Conservation (phyloP, 2,888 invertebrate genomes). For the Lutraria lutraria region DNA sequence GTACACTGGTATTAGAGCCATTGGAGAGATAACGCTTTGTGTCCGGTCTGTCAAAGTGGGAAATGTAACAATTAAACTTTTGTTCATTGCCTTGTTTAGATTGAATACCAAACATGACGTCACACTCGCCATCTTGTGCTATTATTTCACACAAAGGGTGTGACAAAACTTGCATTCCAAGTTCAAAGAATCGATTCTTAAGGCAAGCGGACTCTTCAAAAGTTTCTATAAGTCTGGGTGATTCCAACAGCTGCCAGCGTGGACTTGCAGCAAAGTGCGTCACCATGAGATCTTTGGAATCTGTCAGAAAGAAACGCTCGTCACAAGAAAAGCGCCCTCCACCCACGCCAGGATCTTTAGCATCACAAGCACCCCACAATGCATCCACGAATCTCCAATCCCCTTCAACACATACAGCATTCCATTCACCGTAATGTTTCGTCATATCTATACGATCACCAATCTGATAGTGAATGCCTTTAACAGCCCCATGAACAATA, state of each 20-base stretch:
- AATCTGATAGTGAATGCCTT: slow-evolving; percentile 79
- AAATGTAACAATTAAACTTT: slow-evolving; percentile 79
- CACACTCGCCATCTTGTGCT: slow-evolving; percentile 77
- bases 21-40: slow-evolving; percentile 67
- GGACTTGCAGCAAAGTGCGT: slow-evolving; percentile 81
- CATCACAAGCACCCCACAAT: slow-evolving; percentile 76
- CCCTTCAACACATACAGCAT: slow-evolving; percentile 67
- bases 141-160: slow-evolving; percentile 77
- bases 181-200: slow-evolving; percentile 82
- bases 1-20: slow-evolving; percentile 69
- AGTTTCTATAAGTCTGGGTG: slow-evolving; percentile 73
- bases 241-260: slow-evolving; percentile 81
- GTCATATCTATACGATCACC: slow-evolving; percentile 75
- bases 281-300: slow-evolving; percentile 79
- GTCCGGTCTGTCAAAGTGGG: slow-evolving; percentile 71
- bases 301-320: slow-evolving; percentile 83
- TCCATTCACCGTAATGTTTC: slow-evolving; percentile 75
- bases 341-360: slow-evolving; percentile 70
- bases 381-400: slow-evolving; percentile 71
- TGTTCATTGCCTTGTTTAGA: slow-evolving; percentile 67
- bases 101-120: slow-evolving; percentile 78
- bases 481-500: slow-evolving; percentile 80
- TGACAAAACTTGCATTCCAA: slow-evolving; percentile 77
- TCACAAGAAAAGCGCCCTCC: slow-evolving; percentile 75
- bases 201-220: slow-evolving; percentile 80